Percentiles rank a stretch among this genome's conserved stretches.
phyloP scores from a whole-genome alignment of 2,888 invertebrate genomes.

The Eilema caniola region DNA sequence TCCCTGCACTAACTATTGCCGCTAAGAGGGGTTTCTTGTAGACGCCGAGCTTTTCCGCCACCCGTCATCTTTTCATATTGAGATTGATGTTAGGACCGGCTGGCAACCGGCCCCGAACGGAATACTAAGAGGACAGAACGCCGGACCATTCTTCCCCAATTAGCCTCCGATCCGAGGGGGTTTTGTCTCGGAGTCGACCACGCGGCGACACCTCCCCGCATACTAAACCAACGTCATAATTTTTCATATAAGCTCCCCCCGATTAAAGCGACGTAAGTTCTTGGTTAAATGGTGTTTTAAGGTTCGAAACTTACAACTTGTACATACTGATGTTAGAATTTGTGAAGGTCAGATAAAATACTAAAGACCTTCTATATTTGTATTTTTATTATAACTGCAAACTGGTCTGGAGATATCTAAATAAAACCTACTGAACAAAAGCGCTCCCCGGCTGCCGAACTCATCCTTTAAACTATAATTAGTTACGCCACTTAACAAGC shows the following conservation, averaged over 20 bases:
- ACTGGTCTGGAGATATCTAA: too few species aligned
- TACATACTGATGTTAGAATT: conserved; percentile 5
- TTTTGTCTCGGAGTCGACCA: conserved; percentile 61
- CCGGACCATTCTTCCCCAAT: conserved; percentile 80
- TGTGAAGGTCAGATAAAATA: background rate
- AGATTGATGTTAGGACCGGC: conserved; percentile 83
- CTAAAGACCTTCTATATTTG: too few species aligned
- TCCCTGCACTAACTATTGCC: conserved; percentile 56
- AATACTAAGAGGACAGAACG: conserved; percentile 79
- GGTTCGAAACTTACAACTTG: conserved; percentile 24
- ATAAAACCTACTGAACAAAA: too few species aligned
- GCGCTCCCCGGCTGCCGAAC: too few species aligned
- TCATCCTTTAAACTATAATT: too few species aligned
- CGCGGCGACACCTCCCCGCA: conserved; percentile 73
- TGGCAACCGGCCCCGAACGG: conserved; percentile 67
- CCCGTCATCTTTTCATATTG: conserved; percentile 83
- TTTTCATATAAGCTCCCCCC: conserved; percentile 75
- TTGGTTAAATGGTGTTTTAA: conserved; percentile 39
- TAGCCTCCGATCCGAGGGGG: conserved; percentile 76
- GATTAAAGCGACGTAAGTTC: conserved; percentile 68
- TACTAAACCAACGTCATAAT: conserved; percentile 81
- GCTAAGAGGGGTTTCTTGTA: conserved; percentile 85
- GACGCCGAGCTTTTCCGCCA: conserved; percentile 74
- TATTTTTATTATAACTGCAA: too few species aligned
- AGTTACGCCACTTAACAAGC: too few species aligned